Percentiles rank a stretch among this genome's conserved stretches.
phyloP scores from a whole-genome alignment of 1,140 invertebrate species.

The Araneus ventricosus region DNA sequence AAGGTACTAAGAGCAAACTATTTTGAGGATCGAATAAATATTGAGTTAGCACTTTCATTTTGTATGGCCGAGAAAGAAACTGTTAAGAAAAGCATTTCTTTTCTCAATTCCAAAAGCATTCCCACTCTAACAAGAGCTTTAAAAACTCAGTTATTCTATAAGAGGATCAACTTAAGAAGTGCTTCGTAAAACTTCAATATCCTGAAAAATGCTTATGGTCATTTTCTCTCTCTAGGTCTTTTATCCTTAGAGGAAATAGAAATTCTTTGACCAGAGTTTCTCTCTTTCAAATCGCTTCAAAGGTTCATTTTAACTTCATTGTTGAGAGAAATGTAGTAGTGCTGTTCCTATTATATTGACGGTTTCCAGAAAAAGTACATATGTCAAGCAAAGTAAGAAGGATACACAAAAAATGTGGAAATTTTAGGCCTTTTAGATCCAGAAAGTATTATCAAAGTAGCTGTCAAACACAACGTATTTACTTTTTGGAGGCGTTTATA shows the following conservation, averaged over 20 bases:
- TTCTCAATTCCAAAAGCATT: constrained; percentile 1
- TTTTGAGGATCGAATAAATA: not conserved
- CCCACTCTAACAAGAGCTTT: constrained; percentile 5
- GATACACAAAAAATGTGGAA: too few species aligned
- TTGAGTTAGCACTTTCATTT: not conserved
- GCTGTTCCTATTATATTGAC: not conserved
- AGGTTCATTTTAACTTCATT: not conserved
- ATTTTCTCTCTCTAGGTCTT: not conserved
- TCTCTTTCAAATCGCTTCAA: not conserved
- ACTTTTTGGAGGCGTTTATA: too few species aligned
- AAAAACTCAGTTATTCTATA: constrained; percentile 8
- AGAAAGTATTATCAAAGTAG: too few species aligned
- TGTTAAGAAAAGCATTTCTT: not conserved
- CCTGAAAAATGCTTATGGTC: constrained; percentile 25
- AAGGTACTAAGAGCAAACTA: too few species aligned
- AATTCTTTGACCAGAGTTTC: not conserved
- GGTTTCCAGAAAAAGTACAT: not conserved
- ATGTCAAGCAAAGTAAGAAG: too few species aligned
- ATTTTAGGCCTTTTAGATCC: too few species aligned
- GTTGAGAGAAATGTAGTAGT: not conserved
- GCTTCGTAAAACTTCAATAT: constrained; percentile 4
- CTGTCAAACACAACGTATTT: too few species aligned
- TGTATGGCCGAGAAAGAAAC: not conserved
- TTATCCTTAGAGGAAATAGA: constrained; percentile 14
- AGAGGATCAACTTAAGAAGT: constrained; percentile 22